Conservation (phyloP, 2,113 vertebrate species). For the Lanius collurio region DNA sequence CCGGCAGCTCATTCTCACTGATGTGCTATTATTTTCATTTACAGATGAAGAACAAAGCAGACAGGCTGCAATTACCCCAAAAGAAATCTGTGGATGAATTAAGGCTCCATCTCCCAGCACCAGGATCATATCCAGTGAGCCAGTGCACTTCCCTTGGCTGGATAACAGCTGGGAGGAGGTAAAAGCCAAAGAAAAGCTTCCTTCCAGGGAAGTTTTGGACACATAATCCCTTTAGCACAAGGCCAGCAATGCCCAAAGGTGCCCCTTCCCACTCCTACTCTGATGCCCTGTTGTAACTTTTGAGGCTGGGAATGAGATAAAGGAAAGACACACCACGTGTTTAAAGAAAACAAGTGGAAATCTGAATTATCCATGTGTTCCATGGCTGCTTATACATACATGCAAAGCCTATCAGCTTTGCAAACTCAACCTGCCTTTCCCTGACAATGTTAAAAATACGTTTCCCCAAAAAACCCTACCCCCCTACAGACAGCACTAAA, state of each 20-base stretch:
- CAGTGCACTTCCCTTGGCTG: not conserved
- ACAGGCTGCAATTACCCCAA: not conserved
- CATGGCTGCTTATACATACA: not conserved
- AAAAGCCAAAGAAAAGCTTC: not conserved
- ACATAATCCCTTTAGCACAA: not conserved
- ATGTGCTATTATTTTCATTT: not conserved
- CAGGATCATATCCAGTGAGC: not conserved
- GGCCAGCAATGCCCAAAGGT: not conserved
- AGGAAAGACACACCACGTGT: not conserved
- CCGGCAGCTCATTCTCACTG: not conserved
- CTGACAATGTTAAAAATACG: not conserved
- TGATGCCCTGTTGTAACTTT: not conserved
- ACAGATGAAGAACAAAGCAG: not conserved
- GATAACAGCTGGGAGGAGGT: not conserved
- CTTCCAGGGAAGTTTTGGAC: not conserved
- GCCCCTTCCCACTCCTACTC: not conserved
- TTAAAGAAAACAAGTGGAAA: not conserved
- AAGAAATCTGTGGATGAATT: not conserved
- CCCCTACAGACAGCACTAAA: not conserved
- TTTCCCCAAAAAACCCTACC: not conserved
- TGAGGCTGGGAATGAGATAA: not conserved
- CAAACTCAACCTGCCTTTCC: constrained; percentile 1
- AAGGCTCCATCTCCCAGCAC: not conserved
- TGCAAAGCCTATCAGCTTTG: not conserved
- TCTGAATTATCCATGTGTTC: not conserved